phyloP scores from a whole-genome alignment of 2,888 invertebrate genomes.

The Chouioia cunea region DNA sequence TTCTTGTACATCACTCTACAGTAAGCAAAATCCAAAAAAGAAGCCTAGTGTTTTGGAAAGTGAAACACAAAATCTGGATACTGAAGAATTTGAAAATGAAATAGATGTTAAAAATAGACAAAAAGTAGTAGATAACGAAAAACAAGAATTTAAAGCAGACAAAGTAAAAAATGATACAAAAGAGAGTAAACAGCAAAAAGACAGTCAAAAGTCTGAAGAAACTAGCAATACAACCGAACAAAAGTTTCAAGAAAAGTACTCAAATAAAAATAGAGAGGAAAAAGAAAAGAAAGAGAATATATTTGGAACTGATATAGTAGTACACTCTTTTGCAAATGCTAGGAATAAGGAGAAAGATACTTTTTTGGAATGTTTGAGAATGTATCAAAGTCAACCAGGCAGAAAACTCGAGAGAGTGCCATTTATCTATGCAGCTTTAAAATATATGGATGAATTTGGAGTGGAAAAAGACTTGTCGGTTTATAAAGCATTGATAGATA shows the following conservation, averaged over 20 bases:
- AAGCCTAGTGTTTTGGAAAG: too few relatives aligned
- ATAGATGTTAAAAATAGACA: too few relatives aligned
- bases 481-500: conserved; percentile 87
- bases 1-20: background rate
- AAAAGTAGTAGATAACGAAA: too few relatives aligned
- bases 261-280: conserved; percentile 9
- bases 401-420: conserved; percentile 90
- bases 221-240: background rate
- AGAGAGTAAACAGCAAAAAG: background rate
- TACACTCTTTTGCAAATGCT: conserved; percentile 67
- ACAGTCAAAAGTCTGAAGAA: background rate
- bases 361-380: conserved; percentile 80
- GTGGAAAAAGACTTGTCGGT: conserved; percentile 88
- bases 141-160: background rate
- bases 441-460: conserved; percentile 89
- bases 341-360: conserved; percentile 76
- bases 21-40: conserved; percentile 20
- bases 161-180: background rate
- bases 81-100: too few relatives aligned
- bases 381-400: conserved; percentile 78
- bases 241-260: background rate
- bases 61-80: too few relatives aligned
- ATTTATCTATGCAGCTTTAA: conserved; percentile 92
- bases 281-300: background rate
- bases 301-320: conserved; percentile 14